Evolutionary conservation across 2,888 invertebrate genomes (phyloP), one percentile per base, ranked within the genome.

Genomic region (Drosophila anomalata): DNA sequence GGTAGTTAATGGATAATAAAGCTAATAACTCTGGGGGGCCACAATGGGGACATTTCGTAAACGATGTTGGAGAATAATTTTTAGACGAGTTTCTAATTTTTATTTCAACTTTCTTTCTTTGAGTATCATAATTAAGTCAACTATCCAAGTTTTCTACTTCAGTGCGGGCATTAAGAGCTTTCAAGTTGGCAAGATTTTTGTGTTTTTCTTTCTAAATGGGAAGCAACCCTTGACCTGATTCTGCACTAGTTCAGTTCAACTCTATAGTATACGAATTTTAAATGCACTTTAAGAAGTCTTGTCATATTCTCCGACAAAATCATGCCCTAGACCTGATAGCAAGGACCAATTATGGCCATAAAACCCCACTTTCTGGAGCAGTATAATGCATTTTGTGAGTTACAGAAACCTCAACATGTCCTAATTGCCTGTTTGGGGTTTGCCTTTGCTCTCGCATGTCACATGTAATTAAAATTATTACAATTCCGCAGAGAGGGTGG

Each of bases 391-490:
- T 6, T 63, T 66, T 47, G 39, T 39, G 17, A 66, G 65, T 31
- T 26, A 66, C 39, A 41, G 54, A 31, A 41, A 44, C 33, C 52
- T n/a, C 62, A 39, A 39, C 62, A 62, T 39, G 63, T 14, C 31
- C 63, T 53, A 62, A 65, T 65, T 62, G 63, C 52, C 46, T 31
- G 52, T 52, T 47, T 9, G 61, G 20, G 24, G 29, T 46, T 39
- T 22, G 2, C 42, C 17, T 12, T 9, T 33, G n/a, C 52, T 39
- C 31, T 53, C 20, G 62, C 62, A 65, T 65, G 65, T 39, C 65
- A 14, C 39, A 20, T 20, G 47, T 53, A 62, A 62, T 65, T 65
- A 53, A 65, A 65, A 41, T 62, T 65, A 53, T 62, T 53, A 53
- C 31, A 24, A 53, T 51, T 22, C 31, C 14, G n/a, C n/a, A 11